A percentile compares a stretch with the other conserved stretches of the same genome.
Conservation (phyloP, 2,888 invertebrate genomes). For the Drosophila peninsularis region DNA sequence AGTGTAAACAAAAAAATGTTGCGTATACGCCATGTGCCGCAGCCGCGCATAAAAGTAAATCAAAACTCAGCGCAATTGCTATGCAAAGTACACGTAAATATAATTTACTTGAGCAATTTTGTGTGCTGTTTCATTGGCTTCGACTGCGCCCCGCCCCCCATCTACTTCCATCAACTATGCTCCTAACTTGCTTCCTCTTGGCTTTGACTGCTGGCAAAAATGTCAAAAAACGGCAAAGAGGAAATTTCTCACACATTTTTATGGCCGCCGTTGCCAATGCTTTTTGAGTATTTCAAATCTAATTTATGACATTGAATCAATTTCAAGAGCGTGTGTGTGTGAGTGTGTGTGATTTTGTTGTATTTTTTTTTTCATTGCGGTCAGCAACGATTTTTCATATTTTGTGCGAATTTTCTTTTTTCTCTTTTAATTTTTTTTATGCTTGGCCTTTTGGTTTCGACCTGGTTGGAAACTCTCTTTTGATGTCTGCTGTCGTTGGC, state of each 20-base stretch:
- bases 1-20: constrained; percentile 61
- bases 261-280: constrained; percentile 67
- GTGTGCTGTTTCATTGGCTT: constrained; percentile 61
- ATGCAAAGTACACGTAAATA: constrained; percentile 77
- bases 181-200: neutral
- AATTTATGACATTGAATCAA: constrained; percentile 81
- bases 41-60: constrained; percentile 15
- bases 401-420: constrained; percentile 67
- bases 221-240: constrained; percentile 56
- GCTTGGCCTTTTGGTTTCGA: constrained; percentile 38
- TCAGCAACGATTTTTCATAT: constrained; percentile 78
- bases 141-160: constrained; percentile 6
- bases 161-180: neutral
- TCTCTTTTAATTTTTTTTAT: constrained; percentile 23
- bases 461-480: constrained; percentile 47
- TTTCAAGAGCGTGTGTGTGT: constrained; percentile 41
- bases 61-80: constrained; percentile 64
- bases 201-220: constrained; percentile 38
- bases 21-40: constrained; percentile 48
- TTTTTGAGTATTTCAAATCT: constrained; percentile 78
- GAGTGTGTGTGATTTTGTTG: constrained; percentile 18
- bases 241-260: constrained; percentile 73
- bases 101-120: constrained; percentile 71
- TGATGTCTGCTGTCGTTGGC: constrained; percentile 72
- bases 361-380: constrained; percentile 46